A percentile compares a stretch with the other conserved stretches of the same genome.
Evolutionary conservation across 1,140 invertebrate genomes (phyloP).

Genomic region (Delia radicum): DNA sequence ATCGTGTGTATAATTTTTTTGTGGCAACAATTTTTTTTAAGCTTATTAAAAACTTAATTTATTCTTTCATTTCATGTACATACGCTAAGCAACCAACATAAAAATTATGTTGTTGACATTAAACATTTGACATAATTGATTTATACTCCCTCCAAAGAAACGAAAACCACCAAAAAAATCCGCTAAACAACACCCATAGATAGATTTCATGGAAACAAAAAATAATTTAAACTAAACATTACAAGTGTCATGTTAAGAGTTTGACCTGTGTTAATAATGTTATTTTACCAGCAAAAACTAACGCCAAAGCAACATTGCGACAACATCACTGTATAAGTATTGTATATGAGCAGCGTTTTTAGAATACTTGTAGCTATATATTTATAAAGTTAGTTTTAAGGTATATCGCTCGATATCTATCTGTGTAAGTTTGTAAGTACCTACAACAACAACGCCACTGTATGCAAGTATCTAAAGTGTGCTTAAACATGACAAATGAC

Average conservation of each 20-base stretch:
- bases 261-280: conserved; percentile 23
- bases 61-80: not conserved
- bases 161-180: not conserved
- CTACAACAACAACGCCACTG: too few species aligned
- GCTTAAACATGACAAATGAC: conserved; percentile 23
- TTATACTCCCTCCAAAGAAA: conserved; percentile 14
- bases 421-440: not conserved
- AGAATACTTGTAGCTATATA: not conserved
- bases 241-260: conserved; percentile 24
- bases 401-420: not conserved
- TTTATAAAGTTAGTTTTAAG: not conserved
- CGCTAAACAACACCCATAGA: conserved; percentile 8
- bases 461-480: conserved; percentile 6
- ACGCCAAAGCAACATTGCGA: not conserved
- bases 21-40: not conserved
- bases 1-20: not conserved
- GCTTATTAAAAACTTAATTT: conserved; percentile 21
- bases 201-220: too few species aligned
- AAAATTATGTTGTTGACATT: conserved; percentile 24
- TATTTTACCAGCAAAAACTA: not conserved
- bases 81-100: not conserved
- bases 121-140: conserved; percentile 24
- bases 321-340: not conserved
- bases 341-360: not conserved
- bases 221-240: conserved; percentile 11